phyloP scores from a whole-genome alignment of 2,113 vertebrate species.

The Hippopotamus amphibius region DNA sequence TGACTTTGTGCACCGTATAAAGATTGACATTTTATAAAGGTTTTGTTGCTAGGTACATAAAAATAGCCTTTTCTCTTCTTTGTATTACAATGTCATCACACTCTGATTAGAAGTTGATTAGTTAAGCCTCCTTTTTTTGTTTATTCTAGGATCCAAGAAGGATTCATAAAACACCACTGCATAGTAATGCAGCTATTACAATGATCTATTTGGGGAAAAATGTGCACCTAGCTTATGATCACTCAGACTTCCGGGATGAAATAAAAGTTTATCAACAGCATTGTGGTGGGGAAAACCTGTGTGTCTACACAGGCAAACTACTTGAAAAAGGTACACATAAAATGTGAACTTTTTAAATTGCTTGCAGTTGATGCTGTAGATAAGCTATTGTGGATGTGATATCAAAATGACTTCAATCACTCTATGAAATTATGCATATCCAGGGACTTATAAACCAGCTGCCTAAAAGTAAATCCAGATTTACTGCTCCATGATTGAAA shows the following conservation, averaged over 20 bases:
- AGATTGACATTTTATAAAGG: background rate
- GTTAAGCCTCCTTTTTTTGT: constrained; percentile 11
- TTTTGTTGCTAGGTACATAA: background rate
- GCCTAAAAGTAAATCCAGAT: constrained; percentile 76
- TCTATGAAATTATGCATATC: constrained; percentile 65
- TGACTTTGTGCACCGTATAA: background rate
- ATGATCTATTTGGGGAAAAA: constrained; percentile 94
- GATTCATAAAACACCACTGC: constrained; percentile 86
- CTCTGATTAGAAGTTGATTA: constrained; percentile 17
- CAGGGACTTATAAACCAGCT: constrained; percentile 77
- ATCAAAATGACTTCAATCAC: constrained; percentile 74
- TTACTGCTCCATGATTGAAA: constrained; percentile 75
- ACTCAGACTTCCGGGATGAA: constrained; percentile 90
- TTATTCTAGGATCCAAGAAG: constrained; percentile 86
- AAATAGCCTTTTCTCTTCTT: background rate
- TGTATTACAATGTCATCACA: background rate
- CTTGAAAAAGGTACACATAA: constrained; percentile 91
- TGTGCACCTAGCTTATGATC: constrained; percentile 88
- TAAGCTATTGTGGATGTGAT: constrained; percentile 70
- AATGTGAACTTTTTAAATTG: constrained; percentile 26
- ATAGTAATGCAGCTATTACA: constrained; percentile 89
- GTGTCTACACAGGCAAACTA: constrained; percentile 93
- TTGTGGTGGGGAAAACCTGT: constrained; percentile 97
- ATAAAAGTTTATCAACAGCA: constrained; percentile 96
- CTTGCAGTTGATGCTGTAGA: constrained; percentile 23